Conservation (phyloP, 2,113 vertebrate species). For the Sinocyclocheilus maitianheensis region DNA sequence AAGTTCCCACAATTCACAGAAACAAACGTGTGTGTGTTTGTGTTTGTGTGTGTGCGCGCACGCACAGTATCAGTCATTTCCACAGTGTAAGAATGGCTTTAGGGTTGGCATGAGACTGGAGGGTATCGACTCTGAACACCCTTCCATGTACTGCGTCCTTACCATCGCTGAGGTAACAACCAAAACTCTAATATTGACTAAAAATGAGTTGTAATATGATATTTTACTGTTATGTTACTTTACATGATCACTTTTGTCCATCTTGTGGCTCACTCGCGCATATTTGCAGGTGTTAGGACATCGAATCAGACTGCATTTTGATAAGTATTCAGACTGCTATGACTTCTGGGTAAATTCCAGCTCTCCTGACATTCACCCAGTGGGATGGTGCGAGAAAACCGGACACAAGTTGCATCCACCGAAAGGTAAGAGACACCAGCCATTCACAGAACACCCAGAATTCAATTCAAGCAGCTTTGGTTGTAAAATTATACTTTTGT, state of each 20-base stretch:
- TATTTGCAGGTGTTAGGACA: constrained; percentile 87
- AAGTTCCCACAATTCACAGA: no score
- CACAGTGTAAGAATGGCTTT: constrained; percentile 68
- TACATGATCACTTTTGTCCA: background rate
- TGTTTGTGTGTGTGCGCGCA: constrained; percentile 24
- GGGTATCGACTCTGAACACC: constrained; percentile 94
- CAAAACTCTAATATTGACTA: background rate
- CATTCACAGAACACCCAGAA: background rate
- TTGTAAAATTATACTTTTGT: no score
- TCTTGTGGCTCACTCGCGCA: background rate
- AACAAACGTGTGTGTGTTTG: background rate
- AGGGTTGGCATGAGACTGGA: constrained; percentile 92
- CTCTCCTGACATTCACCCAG: constrained; percentile 89
- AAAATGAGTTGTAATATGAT: constrained; percentile 50
- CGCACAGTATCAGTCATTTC: constrained; percentile 65
- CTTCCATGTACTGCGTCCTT: constrained; percentile 97
- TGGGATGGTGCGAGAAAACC: constrained; percentile 94
- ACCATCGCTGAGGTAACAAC: constrained; percentile 86
- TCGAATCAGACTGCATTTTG: constrained; percentile 93
- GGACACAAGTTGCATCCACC: constrained; percentile 94
- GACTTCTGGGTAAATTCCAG: constrained; percentile 98
- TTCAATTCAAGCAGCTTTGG: background rate
- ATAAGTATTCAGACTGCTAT: constrained; percentile 94
- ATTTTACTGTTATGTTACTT: constrained; percentile 5
- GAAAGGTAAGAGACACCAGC: constrained; percentile 79